Conservation (phyloP, 2,113 vertebrate species). For the Eleginops maclovinus region DNA sequence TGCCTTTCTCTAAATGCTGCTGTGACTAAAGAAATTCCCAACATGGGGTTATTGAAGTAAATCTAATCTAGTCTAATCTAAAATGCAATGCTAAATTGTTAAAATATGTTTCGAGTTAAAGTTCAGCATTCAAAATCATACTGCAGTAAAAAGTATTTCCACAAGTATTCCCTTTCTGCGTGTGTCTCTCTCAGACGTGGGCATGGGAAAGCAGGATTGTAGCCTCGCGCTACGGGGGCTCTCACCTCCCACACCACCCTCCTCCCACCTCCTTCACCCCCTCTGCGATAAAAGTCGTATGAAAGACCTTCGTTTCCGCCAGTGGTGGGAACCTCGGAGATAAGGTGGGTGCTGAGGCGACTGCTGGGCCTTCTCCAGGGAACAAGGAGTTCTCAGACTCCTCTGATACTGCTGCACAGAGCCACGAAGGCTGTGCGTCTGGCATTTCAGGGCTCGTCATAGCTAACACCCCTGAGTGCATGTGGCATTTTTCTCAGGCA, state of each 20-base stretch:
- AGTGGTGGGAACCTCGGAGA: constrained; percentile 71
- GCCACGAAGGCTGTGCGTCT: constrained; percentile 56
- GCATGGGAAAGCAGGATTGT: constrained; percentile 58
- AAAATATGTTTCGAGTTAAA: too few species aligned
- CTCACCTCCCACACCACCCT: constrained; percentile 41
- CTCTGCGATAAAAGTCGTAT: constrained; percentile 72
- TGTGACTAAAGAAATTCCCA: too few species aligned
- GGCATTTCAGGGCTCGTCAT: constrained; percentile 8
- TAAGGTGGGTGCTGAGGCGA: constrained; percentile 57
- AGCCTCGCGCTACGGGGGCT: constrained; percentile 51
- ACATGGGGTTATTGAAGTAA: too few species aligned
- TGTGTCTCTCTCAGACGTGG: constrained; percentile 39
- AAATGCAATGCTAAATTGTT: too few species aligned
- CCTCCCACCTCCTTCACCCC: constrained; percentile 39
- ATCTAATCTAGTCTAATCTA: too few species aligned
- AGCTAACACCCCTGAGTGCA: constrained; percentile 5
- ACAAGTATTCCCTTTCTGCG: constrained; percentile 9
- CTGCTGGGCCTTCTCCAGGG: constrained; percentile 75
- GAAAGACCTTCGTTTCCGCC: constrained; percentile 71
- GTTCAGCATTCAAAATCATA: too few species aligned
- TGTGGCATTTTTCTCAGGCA: constrained; percentile 35
- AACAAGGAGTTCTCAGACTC: constrained; percentile 78
- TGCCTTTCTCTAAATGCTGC: too few species aligned
- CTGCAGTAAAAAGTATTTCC: too few species aligned
- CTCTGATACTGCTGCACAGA: constrained; percentile 61